phyloP scores from a whole-genome alignment of 1,140 invertebrate species.

The Brachionus rotundiformis region DNA sequence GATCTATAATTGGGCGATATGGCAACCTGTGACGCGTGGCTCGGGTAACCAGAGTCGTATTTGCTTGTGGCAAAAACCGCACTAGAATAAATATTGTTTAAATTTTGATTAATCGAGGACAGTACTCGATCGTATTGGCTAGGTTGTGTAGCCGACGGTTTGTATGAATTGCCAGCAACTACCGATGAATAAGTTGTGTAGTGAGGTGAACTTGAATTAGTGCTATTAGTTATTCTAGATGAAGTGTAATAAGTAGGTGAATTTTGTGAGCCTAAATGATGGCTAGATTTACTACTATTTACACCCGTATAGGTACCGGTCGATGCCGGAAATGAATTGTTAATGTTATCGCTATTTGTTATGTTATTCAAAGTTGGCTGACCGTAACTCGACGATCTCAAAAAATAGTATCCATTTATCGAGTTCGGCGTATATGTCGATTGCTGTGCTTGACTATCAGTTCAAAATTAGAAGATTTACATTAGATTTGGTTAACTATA shows the following conservation, averaged over 20 bases:
- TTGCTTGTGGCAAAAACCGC: neutral
- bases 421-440: neutral
- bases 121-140: slow-evolving; percentile 26
- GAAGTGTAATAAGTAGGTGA: slow-evolving; percentile 38
- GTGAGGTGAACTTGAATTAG: neutral
- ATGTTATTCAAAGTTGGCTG: slow-evolving; percentile 36
- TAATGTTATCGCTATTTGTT: slow-evolving; percentile 23
- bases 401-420: slow-evolving; percentile 39
- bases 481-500: neutral
- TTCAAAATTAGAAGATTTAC: neutral
- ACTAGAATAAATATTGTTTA: slow-evolving; percentile 47
- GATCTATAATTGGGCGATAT: slow-evolving; percentile 20
- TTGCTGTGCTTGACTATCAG: slow-evolving; percentile 30
- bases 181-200: slow-evolving; percentile 44
- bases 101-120: slow-evolving; percentile 42
- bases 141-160: neutral
- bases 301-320: neutral
- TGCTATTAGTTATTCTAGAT: slow-evolving; percentile 20
- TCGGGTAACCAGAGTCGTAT: neutral
- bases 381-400: slow-evolving; percentile 22
- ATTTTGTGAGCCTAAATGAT: slow-evolving; percentile 16
- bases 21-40: neutral
- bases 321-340: neutral
- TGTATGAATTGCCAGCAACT: neutral
- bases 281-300: neutral